These are phyloP conservation scores for Acromyrmex echinatior DNA, from an alignment of 1,140 invertebrate species.

Conservation along the genomic window DNA sequence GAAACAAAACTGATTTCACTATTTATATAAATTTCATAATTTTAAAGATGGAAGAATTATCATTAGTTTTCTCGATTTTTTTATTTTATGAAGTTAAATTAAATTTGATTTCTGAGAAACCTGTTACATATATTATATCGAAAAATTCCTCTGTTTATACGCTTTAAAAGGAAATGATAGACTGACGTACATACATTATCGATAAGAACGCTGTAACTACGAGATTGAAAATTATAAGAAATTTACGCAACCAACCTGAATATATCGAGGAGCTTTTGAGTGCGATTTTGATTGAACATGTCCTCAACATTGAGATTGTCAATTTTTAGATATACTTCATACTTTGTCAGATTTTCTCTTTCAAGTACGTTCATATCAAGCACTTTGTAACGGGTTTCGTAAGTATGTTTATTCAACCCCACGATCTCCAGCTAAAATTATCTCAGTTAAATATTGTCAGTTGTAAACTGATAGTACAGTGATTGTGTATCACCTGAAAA, in stretches of 20 bases:
- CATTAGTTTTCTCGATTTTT: background rate
- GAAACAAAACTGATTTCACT: background rate
- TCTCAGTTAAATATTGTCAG: background rate
- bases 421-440: slow-evolving; percentile 91
- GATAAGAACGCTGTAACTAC: slow-evolving; percentile 3
- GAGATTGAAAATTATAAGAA: background rate
- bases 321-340: slow-evolving; percentile 95
- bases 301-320: slow-evolving; percentile 95
- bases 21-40: background rate
- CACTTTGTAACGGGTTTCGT: slow-evolving; percentile 90
- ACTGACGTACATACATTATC: slow-evolving; percentile 10
- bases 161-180: slow-evolving; percentile 10
- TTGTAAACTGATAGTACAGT: background rate
- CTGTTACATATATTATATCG: background rate
- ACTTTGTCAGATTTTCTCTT: slow-evolving; percentile 90
- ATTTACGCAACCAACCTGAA: slow-evolving; percentile 86
- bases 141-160: background rate
- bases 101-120: background rate
- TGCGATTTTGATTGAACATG: slow-evolving; percentile 90
- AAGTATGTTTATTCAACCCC: slow-evolving; percentile 92
- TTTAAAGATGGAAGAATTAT: background rate
- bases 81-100: background rate
- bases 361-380: slow-evolving; percentile 89
- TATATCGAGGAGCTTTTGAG: slow-evolving; percentile 91
- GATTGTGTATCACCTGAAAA: slow-evolving; percentile 84